A percentile compares a stretch with the other conserved stretches of the same genome.
Evolutionary conservation across 2,888 invertebrate genomes (phyloP).

Genomic region (Fissipunctia ypsillon): DNA sequence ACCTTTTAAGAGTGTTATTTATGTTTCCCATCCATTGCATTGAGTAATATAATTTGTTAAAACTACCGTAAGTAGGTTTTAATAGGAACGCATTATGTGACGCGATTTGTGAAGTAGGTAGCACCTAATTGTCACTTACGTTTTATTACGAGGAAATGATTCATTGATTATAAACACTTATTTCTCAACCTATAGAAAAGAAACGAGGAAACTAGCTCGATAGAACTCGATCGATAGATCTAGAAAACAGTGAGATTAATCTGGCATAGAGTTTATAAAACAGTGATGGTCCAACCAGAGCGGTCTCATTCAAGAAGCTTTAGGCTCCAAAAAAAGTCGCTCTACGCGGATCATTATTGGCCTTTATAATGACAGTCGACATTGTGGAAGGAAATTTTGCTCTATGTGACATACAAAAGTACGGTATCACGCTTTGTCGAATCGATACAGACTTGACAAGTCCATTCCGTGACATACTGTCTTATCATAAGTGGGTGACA

Average conservation of each 20-base stretch:
- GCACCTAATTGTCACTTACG: slow-evolving; percentile 38
- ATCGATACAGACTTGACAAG: neutral
- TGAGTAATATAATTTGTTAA: slow-evolving; percentile 46
- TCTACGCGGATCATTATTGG: neutral
- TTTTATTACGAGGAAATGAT: slow-evolving; percentile 22
- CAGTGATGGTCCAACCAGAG: neutral
- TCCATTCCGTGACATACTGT: neutral
- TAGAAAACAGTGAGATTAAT: neutral
- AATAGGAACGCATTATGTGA: slow-evolving; percentile 27
- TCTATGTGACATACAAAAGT: too few relatives aligned
- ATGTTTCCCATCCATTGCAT: slow-evolving; percentile 46
- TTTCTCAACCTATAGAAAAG: neutral
- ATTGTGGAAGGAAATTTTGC: neutral
- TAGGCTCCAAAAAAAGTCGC: neutral
- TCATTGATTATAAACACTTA: neutral
- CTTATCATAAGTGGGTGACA: neutral
- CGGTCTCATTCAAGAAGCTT: neutral
- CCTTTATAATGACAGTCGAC: neutral
- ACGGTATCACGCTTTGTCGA: neutral
- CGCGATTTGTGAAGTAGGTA: slow-evolving; percentile 31
- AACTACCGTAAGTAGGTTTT: slow-evolving; percentile 18
- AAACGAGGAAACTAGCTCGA: neutral
- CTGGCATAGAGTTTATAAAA: neutral
- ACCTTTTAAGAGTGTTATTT: slow-evolving; percentile 33
- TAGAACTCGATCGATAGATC: neutral